Base-by-base conservation (phyloP, 2,888 invertebrate species). In the Allolobophora icterica region DNA sequence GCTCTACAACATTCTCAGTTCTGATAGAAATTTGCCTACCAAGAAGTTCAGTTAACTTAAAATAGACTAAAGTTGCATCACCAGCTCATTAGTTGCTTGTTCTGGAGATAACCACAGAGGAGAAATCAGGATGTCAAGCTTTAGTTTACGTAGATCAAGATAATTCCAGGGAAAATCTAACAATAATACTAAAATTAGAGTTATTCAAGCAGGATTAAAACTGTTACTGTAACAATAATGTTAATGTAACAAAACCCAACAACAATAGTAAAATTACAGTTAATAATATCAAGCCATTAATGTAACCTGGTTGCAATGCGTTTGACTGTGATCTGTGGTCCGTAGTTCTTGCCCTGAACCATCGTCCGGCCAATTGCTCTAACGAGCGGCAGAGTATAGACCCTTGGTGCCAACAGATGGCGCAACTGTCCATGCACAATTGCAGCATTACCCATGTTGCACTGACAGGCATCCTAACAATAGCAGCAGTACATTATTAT, bases 271-370 rank as follows among this genome's bases (percentile, higher is more conserved):
- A 71, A 71, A 71, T 71, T 17, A 8, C 30, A n/a, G 71, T 71
- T 71, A n/a, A 71, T n/a, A 71, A 71, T 71, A 4, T 71, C 1
- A 71, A 71, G n/a, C n/a, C 35, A 87, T 35, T 19, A 35, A 24
- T 38, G 90, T 90, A 91, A 95, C 95, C 96, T 96, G 90, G 96
- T 96, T 15, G 96, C 96, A 45, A 97, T 95, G 89, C 97, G 94
- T 93, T 96, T 96, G 24, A 97, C 97, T 15, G 96, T 96, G 42
- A 97, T 96, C 94, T 96, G 96, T 0, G 97, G 97, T 1, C 97
- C 97, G 93, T 96, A 97, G 94, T 96, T 97, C 93, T 96, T 96
- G 34, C 96, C 96, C 94, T 96, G 96, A 21, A 97, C 96, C 97
- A 97, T 97, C 1, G 97, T 97, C 92, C 96, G 96, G n/a, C 96